Evolutionary conservation across 2,113 vertebrate species (phyloP).

Genomic region (Crotalus helleri): DNA sequence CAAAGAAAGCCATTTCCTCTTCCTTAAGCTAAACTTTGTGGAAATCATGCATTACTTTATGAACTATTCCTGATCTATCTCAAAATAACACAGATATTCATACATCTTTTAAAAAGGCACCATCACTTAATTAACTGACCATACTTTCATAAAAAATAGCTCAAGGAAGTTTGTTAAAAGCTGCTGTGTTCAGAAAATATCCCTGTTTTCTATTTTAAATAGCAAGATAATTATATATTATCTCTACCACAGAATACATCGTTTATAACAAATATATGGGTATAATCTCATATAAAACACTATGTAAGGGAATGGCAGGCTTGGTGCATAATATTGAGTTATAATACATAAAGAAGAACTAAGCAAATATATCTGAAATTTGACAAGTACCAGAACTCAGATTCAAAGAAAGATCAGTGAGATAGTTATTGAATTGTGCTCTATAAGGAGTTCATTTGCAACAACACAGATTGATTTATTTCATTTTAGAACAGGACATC

Average conservation of each 20-base stretch:
- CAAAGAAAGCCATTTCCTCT: conserved; percentile 47
- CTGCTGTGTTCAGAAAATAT: background rate
- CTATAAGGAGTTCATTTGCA: background rate
- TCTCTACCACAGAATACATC: no score
- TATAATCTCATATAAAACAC: background rate
- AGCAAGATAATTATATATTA: background rate
- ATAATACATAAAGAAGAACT: background rate
- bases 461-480: background rate
- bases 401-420: background rate
- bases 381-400: background rate
- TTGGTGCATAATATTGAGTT: background rate
- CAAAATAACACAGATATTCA: background rate
- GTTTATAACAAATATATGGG: background rate
- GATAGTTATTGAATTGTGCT: background rate
- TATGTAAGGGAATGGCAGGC: background rate
- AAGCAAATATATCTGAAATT: background rate
- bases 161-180: background rate
- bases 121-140: background rate
- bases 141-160: background rate
- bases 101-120: background rate
- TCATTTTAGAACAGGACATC: background rate
- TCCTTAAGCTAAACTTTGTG: conserved; percentile 27
- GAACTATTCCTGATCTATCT: background rate
- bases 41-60: conserved; percentile 31
- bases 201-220: background rate